Percentiles rank a stretch among this genome's conserved stretches.
phyloP scores from a whole-genome alignment of 2,888 invertebrate genomes.

The Bhutanitis thaidina region DNA sequence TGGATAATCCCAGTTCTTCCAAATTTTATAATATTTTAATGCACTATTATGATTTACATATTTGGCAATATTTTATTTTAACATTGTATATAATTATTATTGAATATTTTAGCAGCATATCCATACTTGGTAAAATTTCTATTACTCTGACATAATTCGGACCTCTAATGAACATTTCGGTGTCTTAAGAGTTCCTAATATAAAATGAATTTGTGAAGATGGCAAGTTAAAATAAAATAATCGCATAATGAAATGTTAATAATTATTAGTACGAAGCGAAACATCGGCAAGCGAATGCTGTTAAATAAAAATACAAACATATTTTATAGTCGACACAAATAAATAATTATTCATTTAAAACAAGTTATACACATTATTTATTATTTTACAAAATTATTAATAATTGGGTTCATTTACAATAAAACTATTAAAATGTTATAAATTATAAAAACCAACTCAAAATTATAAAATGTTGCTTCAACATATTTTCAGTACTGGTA shows the following conservation, averaged over 20 bases:
- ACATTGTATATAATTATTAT: no score
- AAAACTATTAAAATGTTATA: slow-evolving; percentile 29
- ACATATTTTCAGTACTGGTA: slow-evolving; percentile 16
- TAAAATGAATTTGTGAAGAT: slow-evolving; percentile 24
- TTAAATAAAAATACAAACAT: slow-evolving; percentile 42
- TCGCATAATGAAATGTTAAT: slow-evolving; percentile 14
- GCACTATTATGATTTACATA: no score
- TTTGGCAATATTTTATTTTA: no score
- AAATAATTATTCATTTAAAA: slow-evolving; percentile 55
- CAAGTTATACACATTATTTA: slow-evolving; percentile 51
- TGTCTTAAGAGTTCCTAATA: neutral
- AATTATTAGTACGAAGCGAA: slow-evolving; percentile 41
- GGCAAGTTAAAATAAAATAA: slow-evolving; percentile 52
- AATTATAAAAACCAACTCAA: neutral
- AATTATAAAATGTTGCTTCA: neutral
- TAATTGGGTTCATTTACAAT: slow-evolving; percentile 45
- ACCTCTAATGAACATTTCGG: neutral
- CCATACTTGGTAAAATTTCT: no score
- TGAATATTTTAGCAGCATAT: no score
- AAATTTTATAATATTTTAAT: neutral
- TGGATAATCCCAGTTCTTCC: neutral
- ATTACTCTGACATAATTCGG: no score
- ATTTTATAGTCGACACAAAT: slow-evolving; percentile 47
- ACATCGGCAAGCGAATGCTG: slow-evolving; percentile 58
- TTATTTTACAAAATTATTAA: slow-evolving; percentile 44